Conservation (phyloP, 30 jellyfish, hydroid and myxozoan species). For the Turritopsis dohrnii region DNA sequence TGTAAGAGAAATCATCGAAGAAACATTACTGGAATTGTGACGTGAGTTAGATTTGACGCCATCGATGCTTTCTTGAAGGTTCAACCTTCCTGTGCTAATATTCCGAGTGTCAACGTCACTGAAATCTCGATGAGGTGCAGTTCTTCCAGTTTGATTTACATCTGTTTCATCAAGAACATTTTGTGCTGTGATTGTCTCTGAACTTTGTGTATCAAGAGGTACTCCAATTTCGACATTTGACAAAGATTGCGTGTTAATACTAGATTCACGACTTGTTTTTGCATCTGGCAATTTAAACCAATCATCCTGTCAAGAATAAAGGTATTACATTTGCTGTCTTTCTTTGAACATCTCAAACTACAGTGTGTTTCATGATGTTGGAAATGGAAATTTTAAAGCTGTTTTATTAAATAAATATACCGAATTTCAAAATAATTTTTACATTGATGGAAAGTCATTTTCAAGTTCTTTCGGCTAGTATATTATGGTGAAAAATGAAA, state of each 20-base stretch:
- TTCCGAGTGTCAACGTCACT: background rate
- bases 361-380: too few species aligned
- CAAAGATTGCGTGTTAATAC: background rate
- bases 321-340: background rate
- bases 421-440: too few species aligned
- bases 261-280: background rate
- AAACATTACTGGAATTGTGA: background rate
- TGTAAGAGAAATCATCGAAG: background rate
- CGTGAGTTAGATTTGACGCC: slow-evolving; percentile 6
- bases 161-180: background rate
- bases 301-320: background rate
- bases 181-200: background rate
- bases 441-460: too few species aligned
- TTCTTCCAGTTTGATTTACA: background rate
- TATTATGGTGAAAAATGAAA: too few species aligned
- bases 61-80: slow-evolving; percentile 19
- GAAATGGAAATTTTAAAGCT: too few species aligned
- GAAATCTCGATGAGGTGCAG: background rate
- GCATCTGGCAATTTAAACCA: background rate
- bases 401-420: too few species aligned
- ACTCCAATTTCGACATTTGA: background rate
- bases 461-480: too few species aligned
- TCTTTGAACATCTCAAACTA: too few species aligned
- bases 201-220: background rate
- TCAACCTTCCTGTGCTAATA: background rate